Evolutionary conservation across 1,140 invertebrate species (phyloP).

Genomic region (Phymastichus coffea): DNA sequence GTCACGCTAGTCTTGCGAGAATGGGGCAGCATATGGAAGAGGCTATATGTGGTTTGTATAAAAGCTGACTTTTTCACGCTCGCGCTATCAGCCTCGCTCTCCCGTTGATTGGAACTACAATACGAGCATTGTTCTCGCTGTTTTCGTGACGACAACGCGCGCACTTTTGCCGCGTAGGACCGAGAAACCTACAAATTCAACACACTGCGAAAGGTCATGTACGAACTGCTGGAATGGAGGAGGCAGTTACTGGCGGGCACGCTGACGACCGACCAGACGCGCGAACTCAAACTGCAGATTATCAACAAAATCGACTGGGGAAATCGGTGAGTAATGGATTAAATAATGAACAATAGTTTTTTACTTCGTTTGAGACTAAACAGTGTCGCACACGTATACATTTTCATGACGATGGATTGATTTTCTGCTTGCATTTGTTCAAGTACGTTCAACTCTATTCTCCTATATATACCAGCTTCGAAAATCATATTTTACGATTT

Average conservation of each 20-base stretch:
- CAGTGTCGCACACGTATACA: too few relatives aligned
- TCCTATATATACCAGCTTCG: too few relatives aligned
- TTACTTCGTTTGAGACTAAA: not conserved
- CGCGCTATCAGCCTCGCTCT: too few relatives aligned
- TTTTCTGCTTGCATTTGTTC: too few relatives aligned
- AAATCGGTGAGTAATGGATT: conserved; percentile 74
- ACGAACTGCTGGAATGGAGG: conserved; percentile 82
- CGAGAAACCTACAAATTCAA: conserved; percentile 70
- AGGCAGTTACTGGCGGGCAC: conserved; percentile 81
- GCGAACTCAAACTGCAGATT: conserved; percentile 81
- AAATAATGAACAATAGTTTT: not conserved
- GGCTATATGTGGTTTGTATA: conserved; percentile 77
- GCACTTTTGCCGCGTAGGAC: not conserved
- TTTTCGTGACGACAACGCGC: not conserved
- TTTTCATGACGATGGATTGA: too few relatives aligned
- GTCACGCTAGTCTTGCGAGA: conserved; percentile 88
- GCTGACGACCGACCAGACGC: conserved; percentile 84
- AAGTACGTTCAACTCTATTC: not conserved
- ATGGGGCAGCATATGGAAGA: conserved; percentile 92
- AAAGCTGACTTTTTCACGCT: too few relatives aligned
- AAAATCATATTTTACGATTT: too few relatives aligned
- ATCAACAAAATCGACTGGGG: conserved; percentile 93
- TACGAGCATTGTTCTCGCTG: too few relatives aligned
- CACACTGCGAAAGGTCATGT: conserved; percentile 82
- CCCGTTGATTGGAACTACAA: too few relatives aligned